Conservation (phyloP, 2,797 vertebrate genomes). For the Acrossocheilus wenchowensis region DNA sequence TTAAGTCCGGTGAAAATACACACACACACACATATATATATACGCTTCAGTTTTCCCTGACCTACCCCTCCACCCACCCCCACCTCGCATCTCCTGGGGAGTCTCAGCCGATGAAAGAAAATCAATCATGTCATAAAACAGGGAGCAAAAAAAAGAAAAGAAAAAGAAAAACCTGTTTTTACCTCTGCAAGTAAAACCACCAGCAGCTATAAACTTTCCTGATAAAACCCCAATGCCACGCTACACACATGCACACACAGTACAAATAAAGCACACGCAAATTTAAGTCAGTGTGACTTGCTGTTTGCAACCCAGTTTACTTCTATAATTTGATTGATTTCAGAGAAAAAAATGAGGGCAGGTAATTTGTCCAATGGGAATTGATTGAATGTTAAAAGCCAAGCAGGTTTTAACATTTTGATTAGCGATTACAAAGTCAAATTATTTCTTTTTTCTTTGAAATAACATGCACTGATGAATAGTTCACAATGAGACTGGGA, state of each 20-base stretch:
- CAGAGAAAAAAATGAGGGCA: background rate
- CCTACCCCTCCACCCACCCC: constrained; percentile 38
- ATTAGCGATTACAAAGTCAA: background rate
- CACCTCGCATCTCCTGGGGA: constrained; percentile 50
- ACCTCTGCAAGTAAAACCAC: constrained; percentile 36
- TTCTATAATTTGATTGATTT: background rate
- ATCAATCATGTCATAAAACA: constrained; percentile 68
- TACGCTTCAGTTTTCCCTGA: constrained; percentile 45
- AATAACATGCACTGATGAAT: background rate
- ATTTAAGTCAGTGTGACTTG: constrained; percentile 1
- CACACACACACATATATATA: constrained; percentile 30
- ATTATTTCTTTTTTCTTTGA: background rate
- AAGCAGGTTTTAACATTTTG: constrained; percentile 1
- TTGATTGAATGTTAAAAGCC: background rate
- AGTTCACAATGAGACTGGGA: background rate
- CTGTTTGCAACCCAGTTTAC: background rate
- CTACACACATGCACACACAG: constrained; percentile 6
- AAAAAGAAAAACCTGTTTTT: constrained; percentile 38
- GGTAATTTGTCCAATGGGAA: background rate
- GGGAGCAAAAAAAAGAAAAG: constrained; percentile 47
- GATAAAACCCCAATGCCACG: constrained; percentile 10
- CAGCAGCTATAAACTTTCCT: constrained; percentile 42
- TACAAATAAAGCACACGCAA: background rate
- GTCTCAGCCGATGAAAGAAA: constrained; percentile 62
- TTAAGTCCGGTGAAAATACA: constrained; percentile 23